These are phyloP conservation scores for Watsonalla binaria DNA, from an alignment of 2,888 invertebrate species.

Conservation along the genomic window DNA sequence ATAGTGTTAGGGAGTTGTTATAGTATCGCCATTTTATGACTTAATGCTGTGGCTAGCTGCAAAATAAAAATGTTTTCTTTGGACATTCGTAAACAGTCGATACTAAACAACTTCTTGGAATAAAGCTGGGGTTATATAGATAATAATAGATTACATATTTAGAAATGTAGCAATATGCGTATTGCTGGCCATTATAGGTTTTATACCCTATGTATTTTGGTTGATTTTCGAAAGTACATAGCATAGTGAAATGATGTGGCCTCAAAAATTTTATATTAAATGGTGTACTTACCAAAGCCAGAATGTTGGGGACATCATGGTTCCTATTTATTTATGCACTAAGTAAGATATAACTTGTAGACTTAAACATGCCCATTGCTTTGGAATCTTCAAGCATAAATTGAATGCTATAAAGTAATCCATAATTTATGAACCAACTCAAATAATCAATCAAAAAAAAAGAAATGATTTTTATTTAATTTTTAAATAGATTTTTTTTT, in stretches of 20 bases:
- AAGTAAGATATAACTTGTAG: constrained; percentile 35
- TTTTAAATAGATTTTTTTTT: too few relatives aligned
- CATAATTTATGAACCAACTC: too few relatives aligned
- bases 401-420: too few relatives aligned
- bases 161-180: background rate
- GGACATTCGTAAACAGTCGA: too few relatives aligned
- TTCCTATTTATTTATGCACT: constrained; percentile 28
- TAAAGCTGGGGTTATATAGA: background rate
- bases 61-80: too few relatives aligned
- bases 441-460: too few relatives aligned
- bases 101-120: background rate
- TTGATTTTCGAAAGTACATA: background rate
- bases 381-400: background rate
- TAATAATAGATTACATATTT: background rate
- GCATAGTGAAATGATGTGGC: background rate
- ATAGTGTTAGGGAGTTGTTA: too few relatives aligned
- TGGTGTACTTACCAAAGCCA: constrained; percentile 30
- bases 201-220: background rate
- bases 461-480: too few relatives aligned
- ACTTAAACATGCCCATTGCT: constrained; percentile 2
- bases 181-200: background rate
- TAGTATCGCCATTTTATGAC: too few relatives aligned
- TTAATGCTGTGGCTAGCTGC: too few relatives aligned
- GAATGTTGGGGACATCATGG: constrained; percentile 16
- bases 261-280: constrained; percentile 2